Evolutionary conservation across 2,888 invertebrate genomes (phyloP), one percentile per base, ranked within the genome.

Genomic region (Netelia virgata): DNA sequence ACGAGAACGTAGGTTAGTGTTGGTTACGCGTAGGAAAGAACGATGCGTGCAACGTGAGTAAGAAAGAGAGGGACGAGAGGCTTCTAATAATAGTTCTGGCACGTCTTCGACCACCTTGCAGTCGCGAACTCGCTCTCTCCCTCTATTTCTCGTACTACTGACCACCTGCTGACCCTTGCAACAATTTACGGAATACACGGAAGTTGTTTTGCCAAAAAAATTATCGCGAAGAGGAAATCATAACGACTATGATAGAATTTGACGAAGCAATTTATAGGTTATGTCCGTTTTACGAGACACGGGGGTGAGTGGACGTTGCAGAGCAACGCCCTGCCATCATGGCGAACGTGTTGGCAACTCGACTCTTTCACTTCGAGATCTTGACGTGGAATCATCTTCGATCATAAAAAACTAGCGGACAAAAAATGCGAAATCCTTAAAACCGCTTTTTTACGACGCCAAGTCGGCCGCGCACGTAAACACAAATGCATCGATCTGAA

Each of bases 241-340:
- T 9, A 23, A 8, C 9, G 36, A 72, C 20, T 20, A 59, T 5
- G 59, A 36, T 36, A 10, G 47, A 10, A 14, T 47, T 47, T 14
- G 47, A 47, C 10, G 5, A 47, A 47, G 10, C 10, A 47, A 47
- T 47, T 47, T 47, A 8, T 47, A 47, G 47, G 57, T 57, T 57
- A 57, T n/a, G 47, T 11, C 47, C 0, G 14, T 47, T 61, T 47
- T 9, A 50, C 53, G 53, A 64, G 41, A 18, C 10, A 41, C 11
- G 3, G 16, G 16, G 55, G 68, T 69, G 47, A 61, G 23, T 41
- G 70, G 74, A 61, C 53, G n/a, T 18, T 10, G 18, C 77, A 41
- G 85, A 86, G 82, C 84, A 84, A 86, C 86, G 86, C 86, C 86
- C 86, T 82, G 74, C 70, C 86, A 75, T 74, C 23, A 82, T 86